Percentiles rank a stretch among this genome's conserved stretches.
Conservation (phyloP, 2,797 vertebrate species). For the Streptopelia turtur region DNA sequence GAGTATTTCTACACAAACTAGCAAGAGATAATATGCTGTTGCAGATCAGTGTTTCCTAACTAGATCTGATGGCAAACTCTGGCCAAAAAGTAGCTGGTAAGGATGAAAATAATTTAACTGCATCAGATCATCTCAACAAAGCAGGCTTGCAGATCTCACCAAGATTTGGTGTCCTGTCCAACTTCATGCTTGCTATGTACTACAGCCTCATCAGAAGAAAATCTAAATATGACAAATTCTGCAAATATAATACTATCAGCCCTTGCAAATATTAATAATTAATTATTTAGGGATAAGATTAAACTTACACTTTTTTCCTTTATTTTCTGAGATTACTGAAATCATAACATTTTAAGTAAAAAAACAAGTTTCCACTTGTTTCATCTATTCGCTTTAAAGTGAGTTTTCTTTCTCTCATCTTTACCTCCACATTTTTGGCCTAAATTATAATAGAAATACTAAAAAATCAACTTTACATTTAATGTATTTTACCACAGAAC, state of each 20-base stretch:
- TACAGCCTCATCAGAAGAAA: background rate
- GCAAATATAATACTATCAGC: background rate
- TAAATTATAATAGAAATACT: background rate
- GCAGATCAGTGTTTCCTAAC: background rate
- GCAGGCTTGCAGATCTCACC: background rate
- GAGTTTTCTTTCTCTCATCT: background rate
- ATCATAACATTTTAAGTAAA: background rate
- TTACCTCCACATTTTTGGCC: background rate
- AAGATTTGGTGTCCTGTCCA: background rate
- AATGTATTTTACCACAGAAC: background rate
- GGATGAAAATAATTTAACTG: constrained; percentile 44
- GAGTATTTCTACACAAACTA: background rate
- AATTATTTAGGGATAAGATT: background rate
- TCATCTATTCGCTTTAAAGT: background rate
- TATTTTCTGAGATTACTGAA: background rate
- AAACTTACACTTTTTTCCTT: background rate
- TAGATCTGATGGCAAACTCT: background rate
- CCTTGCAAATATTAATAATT: background rate
- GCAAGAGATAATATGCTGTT: background rate
- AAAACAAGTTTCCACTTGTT: background rate
- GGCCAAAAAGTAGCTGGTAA: constrained; percentile 49
- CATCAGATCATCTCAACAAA: constrained; percentile 28
- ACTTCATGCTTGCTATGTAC: background rate
- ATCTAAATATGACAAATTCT: background rate
- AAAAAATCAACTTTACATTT: background rate